A percentile compares a stretch with the other conserved stretches of the same genome.
Evolutionary conservation across 2,888 invertebrate species (phyloP).

Genomic region (Polydrusus cervinus): DNA sequence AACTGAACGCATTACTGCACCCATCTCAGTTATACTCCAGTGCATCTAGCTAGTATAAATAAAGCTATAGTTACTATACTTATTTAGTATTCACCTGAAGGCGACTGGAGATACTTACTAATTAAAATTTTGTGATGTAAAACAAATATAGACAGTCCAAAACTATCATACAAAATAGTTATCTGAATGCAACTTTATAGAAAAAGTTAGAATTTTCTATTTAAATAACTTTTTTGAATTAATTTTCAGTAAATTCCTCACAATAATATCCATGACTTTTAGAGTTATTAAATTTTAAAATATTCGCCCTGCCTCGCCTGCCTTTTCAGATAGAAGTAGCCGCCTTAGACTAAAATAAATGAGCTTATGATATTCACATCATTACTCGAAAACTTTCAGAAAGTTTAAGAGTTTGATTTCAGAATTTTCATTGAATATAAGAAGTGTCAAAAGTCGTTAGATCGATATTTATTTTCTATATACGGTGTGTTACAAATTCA

Average conservation of each 20-base stretch:
- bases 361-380: slow-evolving; percentile 6
- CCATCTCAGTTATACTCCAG: too few relatives aligned
- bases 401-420: not conserved
- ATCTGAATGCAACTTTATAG: too few relatives aligned
- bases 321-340: slow-evolving; percentile 3
- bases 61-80: too few relatives aligned
- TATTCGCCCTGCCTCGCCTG: slow-evolving; percentile 4
- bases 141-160: too few relatives aligned
- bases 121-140: too few relatives aligned
- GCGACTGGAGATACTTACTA: too few relatives aligned
- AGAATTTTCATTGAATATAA: not conserved
- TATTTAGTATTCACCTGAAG: too few relatives aligned
- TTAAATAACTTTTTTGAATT: not conserved
- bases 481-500: too few relatives aligned
- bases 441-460: not conserved
- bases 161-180: too few relatives aligned
- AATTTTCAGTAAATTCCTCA: not conserved
- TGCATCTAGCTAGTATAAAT: too few relatives aligned
- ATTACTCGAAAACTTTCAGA: not conserved
- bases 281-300: slow-evolving; percentile 20
- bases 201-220: too few relatives aligned
- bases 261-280: not conserved
- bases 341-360: slow-evolving; percentile 13
- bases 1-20: too few relatives aligned
- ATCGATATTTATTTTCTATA: not conserved